Conservation (phyloP, 2,113 vertebrate species). For the Microtus montanus region DNA sequence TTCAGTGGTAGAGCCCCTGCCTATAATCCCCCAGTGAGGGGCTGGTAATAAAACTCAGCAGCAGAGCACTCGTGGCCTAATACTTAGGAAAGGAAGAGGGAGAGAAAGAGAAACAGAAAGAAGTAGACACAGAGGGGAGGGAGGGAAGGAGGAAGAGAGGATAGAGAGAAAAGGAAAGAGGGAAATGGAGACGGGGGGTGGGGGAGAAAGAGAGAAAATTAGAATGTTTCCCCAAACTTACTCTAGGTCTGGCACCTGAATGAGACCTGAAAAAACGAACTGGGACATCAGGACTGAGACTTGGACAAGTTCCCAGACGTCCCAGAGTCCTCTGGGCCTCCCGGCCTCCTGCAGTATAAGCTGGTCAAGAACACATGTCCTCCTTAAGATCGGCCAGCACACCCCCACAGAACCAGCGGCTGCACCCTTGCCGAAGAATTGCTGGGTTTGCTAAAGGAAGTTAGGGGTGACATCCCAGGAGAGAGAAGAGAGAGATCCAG, state of each 20-base stretch:
- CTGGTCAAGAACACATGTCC: background rate
- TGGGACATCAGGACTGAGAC: background rate
- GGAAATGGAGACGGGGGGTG: no score
- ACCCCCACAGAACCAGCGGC: background rate
- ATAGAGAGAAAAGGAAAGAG: background rate
- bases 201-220: background rate
- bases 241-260: background rate
- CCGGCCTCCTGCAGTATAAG: background rate
- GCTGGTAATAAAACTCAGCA: background rate
- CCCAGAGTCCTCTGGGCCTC: background rate
- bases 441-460: background rate
- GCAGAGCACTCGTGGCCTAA: background rate
- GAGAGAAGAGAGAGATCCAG: background rate
- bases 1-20: no score
- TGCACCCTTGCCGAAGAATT: background rate
- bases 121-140: background rate
- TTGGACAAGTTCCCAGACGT: background rate
- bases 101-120: background rate
- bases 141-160: background rate
- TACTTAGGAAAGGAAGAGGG: background rate
- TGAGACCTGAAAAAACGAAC: background rate
- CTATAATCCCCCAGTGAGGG: no score
- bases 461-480: background rate
- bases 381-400: background rate
- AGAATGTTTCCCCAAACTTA: background rate